Percentiles rank a stretch among this genome's conserved stretches.
phyloP scores from a whole-genome alignment of 1,140 invertebrate genomes.

The Cryptotermes secundus region DNA sequence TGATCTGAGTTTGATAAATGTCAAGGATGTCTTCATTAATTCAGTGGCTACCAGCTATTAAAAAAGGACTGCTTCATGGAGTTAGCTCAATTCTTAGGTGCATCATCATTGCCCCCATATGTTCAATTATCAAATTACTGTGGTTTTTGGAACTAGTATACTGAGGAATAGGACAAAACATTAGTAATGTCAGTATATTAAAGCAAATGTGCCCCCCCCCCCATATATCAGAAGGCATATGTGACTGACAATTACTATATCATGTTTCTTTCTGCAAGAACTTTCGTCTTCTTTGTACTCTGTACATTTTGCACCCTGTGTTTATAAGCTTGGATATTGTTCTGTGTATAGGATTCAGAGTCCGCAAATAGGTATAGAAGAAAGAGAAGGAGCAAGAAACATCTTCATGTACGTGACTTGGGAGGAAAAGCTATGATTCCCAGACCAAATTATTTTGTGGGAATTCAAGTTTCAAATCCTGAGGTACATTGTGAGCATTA shows the following conservation, averaged over 20 bases:
- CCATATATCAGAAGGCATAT: no score
- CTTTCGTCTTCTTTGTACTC: not conserved
- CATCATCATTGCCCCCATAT: no score
- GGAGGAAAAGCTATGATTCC: not conserved
- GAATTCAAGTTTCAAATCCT: constrained; percentile 26
- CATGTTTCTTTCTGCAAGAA: not conserved
- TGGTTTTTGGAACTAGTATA: not conserved
- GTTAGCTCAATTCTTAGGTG: no score
- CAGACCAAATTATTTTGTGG: constrained; percentile 25
- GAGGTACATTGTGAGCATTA: not conserved
- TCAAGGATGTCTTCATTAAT: no score
- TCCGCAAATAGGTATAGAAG: not conserved
- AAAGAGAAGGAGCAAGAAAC: not conserved
- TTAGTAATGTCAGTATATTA: no score
- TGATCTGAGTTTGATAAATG: no score
- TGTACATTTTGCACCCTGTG: not conserved
- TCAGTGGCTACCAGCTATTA: no score
- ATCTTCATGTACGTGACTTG: not conserved
- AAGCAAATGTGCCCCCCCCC: no score
- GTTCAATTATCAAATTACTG: no score
- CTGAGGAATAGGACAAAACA: no score
- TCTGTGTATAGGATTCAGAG: not conserved
- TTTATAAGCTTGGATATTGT: not conserved
- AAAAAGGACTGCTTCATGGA: no score
- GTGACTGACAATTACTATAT: no score